phyloP scores from a whole-genome alignment of 92 coral and sea anemone species.

The Umimayanthus kanabou region DNA sequence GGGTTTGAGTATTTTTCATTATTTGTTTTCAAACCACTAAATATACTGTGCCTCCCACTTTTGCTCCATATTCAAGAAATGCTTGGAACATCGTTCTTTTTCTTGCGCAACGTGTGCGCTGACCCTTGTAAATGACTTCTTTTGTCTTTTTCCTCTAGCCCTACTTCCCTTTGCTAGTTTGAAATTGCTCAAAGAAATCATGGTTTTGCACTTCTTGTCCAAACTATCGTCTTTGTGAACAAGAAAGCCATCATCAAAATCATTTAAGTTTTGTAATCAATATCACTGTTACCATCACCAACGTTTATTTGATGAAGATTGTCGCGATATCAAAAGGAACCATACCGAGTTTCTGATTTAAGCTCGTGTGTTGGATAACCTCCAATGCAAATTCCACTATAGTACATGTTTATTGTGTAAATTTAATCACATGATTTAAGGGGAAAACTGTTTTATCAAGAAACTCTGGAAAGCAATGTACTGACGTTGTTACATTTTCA shows the following conservation, averaged over 20 bases:
- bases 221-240: background rate
- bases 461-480: no score
- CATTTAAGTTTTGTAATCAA: background rate
- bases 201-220: background rate
- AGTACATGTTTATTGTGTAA: no score
- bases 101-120: background rate
- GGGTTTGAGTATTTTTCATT: background rate
- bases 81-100: background rate
- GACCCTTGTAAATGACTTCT: background rate
- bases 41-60: background rate
- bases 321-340: no score
- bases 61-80: background rate
- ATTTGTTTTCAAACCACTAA: background rate
- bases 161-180: background rate
- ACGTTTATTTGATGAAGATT: no score
- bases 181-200: background rate
- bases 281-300: background rate
- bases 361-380: no score
- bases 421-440: no score
- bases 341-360: no score
- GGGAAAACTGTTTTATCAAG: no score
- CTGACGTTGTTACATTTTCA: no score
- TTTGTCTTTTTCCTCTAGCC: background rate
- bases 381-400: no score
- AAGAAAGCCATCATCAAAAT: background rate